Conservation (phyloP, 2,113 vertebrate species). For the Cavia porcellus region DNA sequence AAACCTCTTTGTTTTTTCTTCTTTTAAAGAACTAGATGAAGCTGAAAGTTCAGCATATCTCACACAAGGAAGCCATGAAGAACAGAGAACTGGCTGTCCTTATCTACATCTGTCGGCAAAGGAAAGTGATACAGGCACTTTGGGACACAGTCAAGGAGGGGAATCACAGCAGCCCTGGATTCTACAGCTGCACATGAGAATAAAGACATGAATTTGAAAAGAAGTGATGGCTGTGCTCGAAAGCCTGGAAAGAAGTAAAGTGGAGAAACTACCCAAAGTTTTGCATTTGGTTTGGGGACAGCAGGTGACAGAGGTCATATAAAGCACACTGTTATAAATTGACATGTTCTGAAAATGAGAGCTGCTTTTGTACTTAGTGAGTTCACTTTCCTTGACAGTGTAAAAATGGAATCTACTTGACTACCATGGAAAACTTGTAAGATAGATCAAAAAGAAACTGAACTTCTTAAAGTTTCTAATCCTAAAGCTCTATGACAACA, state of each 20-base stretch:
- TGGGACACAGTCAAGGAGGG: background rate
- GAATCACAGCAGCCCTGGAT: background rate
- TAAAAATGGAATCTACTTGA: background rate
- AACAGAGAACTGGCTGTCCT: background rate
- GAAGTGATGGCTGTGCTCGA: background rate
- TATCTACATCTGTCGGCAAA: background rate
- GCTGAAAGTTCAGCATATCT: background rate
- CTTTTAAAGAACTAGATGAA: constrained; percentile 39
- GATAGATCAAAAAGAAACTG: background rate
- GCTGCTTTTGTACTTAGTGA: background rate
- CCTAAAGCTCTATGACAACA: background rate
- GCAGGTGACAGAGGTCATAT: background rate
- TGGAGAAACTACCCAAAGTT: background rate
- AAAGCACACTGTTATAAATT: background rate
- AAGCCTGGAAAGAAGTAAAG: background rate
- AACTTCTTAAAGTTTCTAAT: background rate
- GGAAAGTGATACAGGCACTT: background rate
- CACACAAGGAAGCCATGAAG: background rate
- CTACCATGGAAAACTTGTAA: background rate
- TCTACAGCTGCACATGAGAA: background rate
- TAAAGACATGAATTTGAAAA: background rate
- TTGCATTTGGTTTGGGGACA: background rate
- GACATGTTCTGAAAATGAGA: background rate
- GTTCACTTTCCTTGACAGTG: background rate
- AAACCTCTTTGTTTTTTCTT: background rate